A percentile compares a stretch with the other conserved stretches of the same genome.
Conservation (phyloP, 2,113 vertebrate species). For the Oceanodroma tethys region DNA sequence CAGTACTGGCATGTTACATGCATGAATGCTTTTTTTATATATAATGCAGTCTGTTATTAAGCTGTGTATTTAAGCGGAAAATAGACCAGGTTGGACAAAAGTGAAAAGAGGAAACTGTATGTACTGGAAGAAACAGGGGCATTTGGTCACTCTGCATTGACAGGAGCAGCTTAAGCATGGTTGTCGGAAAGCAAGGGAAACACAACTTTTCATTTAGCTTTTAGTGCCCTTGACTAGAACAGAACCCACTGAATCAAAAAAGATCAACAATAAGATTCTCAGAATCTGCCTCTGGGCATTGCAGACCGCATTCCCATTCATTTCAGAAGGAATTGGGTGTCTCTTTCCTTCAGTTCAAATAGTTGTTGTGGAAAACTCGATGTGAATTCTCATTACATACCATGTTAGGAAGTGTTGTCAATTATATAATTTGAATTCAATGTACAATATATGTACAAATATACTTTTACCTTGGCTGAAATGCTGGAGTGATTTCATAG, state of each 20-base stretch:
- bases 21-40: background rate
- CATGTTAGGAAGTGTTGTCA: background rate
- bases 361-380: background rate
- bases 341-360: background rate
- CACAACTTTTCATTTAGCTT: background rate
- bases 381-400: background rate
- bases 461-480: background rate
- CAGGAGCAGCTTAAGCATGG: background rate
- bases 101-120: background rate
- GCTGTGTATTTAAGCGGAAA: background rate
- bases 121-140: background rate
- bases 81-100: background rate
- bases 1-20: background rate
- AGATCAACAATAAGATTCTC: background rate
- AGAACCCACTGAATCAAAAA: conserved; percentile 9
- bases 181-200: background rate
- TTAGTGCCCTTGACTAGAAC: background rate
- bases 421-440: background rate
- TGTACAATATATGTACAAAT: background rate
- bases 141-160: background rate
- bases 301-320: background rate
- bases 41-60: background rate
- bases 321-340: background rate
- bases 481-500: background rate
- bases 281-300: background rate